phyloP scores from a whole-genome alignment of 2,113 vertebrate species.

The Tachysurus fulvidraco region DNA sequence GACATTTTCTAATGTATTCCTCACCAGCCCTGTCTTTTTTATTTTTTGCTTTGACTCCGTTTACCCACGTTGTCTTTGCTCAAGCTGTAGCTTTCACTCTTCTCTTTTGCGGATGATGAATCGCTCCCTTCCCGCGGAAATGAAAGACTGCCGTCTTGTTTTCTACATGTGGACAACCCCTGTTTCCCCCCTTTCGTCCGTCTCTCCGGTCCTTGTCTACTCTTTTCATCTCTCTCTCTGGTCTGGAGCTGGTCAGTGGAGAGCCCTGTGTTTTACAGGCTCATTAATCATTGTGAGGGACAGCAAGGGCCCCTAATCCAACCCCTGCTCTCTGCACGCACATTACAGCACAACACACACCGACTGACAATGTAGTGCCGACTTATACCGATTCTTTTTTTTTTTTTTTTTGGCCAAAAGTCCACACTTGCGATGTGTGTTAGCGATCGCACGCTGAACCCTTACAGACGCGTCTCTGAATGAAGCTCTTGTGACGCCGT shows the following conservation, averaged over 20 bases:
- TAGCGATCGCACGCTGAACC: neutral
- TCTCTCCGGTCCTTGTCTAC: slow-evolving; percentile 47
- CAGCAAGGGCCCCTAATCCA: slow-evolving; percentile 80
- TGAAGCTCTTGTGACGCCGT: neutral
- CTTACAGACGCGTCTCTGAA: neutral
- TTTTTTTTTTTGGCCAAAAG: neutral
- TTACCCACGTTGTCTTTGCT: neutral
- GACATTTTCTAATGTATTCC: neutral
- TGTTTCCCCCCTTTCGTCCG: slow-evolving; percentile 45
- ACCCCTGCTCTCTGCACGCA: slow-evolving; percentile 73
- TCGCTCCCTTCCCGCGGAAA: slow-evolving; percentile 53
- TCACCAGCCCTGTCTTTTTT: neutral
- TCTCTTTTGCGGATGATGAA: slow-evolving; percentile 47
- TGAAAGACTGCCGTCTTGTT: slow-evolving; percentile 59
- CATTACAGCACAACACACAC: slow-evolving; percentile 63
- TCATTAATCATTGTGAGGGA: slow-evolving; percentile 87
- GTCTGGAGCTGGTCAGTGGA: slow-evolving; percentile 58
- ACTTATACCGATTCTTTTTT: neutral
- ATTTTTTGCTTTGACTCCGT: neutral
- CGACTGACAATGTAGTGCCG: neutral
- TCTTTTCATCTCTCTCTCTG: slow-evolving; percentile 47
- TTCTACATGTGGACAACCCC: slow-evolving; percentile 42
- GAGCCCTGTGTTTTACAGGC: slow-evolving; percentile 69
- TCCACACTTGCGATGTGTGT: neutral
- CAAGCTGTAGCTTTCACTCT: slow-evolving; percentile 12